phyloP scores from a whole-genome alignment of 1,140 invertebrate genomes.

The Eurosta solidaginis region DNA sequence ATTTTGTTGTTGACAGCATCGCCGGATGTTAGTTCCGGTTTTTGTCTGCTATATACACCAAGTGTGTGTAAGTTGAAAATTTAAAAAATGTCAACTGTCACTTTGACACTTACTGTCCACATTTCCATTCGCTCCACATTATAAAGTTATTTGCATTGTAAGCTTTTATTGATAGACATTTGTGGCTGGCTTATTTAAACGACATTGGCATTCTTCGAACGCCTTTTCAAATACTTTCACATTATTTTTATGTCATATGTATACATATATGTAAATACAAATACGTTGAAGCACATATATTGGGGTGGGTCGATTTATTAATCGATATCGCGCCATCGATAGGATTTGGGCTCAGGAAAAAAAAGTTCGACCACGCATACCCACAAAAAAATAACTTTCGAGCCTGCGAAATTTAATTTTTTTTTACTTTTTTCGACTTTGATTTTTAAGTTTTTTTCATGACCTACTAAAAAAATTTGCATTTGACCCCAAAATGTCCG shows the following conservation, averaged over 20 bases:
- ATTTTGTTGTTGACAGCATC: constrained; percentile 34
- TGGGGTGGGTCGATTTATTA: too few species aligned
- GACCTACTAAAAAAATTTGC: too few species aligned
- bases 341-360: too few species aligned
- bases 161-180: background rate
- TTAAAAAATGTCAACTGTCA: constrained; percentile 20
- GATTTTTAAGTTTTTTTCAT: too few species aligned
- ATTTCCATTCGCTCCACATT: constrained; percentile 1
- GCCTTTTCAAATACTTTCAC: background rate
- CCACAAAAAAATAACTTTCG: too few species aligned
- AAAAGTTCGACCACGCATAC: too few species aligned
- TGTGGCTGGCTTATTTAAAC: background rate
- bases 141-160: background rate
- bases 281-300: too few species aligned
- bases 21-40: constrained; percentile 58
- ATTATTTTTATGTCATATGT: background rate
- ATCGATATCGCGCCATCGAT: too few species aligned
- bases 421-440: too few species aligned
- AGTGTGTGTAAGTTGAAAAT: background rate
- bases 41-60: constrained; percentile 31
- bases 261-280: background rate
- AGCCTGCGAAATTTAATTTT: too few species aligned
- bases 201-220: constrained; percentile 34
- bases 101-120: constrained; percentile 3
- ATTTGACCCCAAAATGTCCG: too few species aligned